Conservation (phyloP, 2,113 vertebrate genomes). For the Plestiodon gilberti region DNA sequence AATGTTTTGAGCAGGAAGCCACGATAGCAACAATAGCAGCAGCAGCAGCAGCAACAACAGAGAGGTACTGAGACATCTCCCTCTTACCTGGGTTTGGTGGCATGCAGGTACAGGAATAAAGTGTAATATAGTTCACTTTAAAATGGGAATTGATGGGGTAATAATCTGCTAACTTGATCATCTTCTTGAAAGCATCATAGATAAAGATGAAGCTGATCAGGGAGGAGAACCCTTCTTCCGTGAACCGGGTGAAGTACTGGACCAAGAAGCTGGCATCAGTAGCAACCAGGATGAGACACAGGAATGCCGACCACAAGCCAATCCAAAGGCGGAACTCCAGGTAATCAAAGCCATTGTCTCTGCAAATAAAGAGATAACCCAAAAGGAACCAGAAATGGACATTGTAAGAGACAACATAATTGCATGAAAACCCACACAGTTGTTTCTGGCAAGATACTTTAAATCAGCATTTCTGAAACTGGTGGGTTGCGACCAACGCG, state of each 20-base stretch:
- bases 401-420: not conserved
- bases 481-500: no score
- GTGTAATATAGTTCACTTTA: slow-evolving; percentile 83
- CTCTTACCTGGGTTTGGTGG: slow-evolving; percentile 83
- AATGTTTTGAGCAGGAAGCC: no score
- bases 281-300: slow-evolving; percentile 91
- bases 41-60: no score
- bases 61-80: no score
- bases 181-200: slow-evolving; percentile 98
- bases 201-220: slow-evolving; percentile 99
- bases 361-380: slow-evolving; percentile 60
- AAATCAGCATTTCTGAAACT: not conserved
- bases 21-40: no score
- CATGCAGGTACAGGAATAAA: slow-evolving; percentile 89
- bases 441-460: no score
- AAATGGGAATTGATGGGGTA: slow-evolving; percentile 92
- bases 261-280: slow-evolving; percentile 96
- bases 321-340: slow-evolving; percentile 99
- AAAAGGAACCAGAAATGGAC: not conserved
- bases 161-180: slow-evolving; percentile 92
- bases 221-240: slow-evolving; percentile 96
- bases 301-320: slow-evolving; percentile 95
- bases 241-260: slow-evolving; percentile 98
- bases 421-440: not conserved
- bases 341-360: slow-evolving; percentile 92